Base-by-base conservation (phyloP, 1,140 invertebrate genomes). In the Chironomus striatipennis region DNA sequence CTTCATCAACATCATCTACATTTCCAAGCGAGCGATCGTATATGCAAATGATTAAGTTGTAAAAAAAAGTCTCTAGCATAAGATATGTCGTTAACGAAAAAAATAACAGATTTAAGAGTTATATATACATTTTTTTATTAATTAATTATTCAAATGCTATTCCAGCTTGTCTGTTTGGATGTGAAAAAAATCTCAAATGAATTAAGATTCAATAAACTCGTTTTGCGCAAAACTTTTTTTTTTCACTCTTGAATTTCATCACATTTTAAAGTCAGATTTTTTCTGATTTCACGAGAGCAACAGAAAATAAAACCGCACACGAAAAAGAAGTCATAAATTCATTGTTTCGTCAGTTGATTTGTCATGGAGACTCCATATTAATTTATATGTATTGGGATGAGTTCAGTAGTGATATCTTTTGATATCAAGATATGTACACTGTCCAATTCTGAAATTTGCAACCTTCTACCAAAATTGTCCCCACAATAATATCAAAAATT, bases 1-100 rank as follows among this genome's bases (percentile, higher is more conserved):
- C 47, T 57, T 57, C 47, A 57, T 57, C 47, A 57, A 57, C 47
- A 57, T 57, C 8, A 57, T 57, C 12, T 57, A 57, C 47, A 47
- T 47, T 47, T 47, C 43, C 43, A 47, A 2, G 43, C 43, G 43
- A 2, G 43, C 43, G 43, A 47, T 47, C 43, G 47, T 15, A n/a
- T 57, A 57, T 57, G 47, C 12, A 57, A 57, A 57, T 57, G 47
- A 57, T 57, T 57, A 57, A 57, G 47, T 57, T 57, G 47, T 57
- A 57, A 57, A 57, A 57, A 57, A 57, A 57, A 57, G 47, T 57
- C 4, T 57, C 47, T 57, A 57, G 47, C 47, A 57, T 57, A 57
- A 57, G 12, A 12, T 12, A 12, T 57, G 47, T 57, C 47, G 47
- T 15, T 57, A 57, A 10, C 1, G 12, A 57, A 57, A 57, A 5